A percentile compares a stretch with the other conserved stretches of the same genome.
Evolutionary conservation across 2,113 vertebrate genomes (phyloP).

Genomic region (Ptyas mucosa): DNA sequence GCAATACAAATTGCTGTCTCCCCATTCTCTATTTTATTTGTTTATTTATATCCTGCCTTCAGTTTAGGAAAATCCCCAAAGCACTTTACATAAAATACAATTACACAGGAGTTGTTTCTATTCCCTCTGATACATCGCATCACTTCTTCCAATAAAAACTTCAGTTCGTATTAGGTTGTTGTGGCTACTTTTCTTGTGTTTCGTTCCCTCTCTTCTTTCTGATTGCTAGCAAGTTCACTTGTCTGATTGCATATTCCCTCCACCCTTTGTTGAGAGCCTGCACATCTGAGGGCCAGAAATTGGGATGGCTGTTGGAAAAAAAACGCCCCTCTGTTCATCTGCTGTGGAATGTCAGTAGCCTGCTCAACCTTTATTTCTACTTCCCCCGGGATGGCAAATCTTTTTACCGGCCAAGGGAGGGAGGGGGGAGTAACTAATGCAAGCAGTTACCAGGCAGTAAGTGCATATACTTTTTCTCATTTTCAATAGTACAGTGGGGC

Average conservation of each 20-base stretch:
- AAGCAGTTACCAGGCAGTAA: neutral
- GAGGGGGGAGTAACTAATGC: neutral
- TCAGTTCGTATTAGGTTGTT: neutral
- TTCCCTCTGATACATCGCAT: neutral
- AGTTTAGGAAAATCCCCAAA: neutral
- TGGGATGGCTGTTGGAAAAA: neutral
- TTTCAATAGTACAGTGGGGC: neutral
- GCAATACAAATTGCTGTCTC: neutral
- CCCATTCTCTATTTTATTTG: neutral
- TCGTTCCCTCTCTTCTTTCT: neutral
- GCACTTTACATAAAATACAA: neutral
- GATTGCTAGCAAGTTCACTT: neutral
- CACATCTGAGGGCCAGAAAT: neutral
- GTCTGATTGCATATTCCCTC: neutral
- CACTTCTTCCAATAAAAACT: neutral
- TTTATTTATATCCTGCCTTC: neutral
- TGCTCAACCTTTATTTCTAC: neutral
- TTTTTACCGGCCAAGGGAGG: neutral
- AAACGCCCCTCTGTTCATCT: neutral
- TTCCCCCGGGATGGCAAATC: neutral
- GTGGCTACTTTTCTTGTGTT: neutral
- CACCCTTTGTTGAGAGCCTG: neutral
- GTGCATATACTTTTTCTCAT: neutral
- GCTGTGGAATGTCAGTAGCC: neutral
- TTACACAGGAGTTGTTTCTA: neutral